Evolutionary conservation across 1,140 invertebrate species (phyloP).

Genomic region (Schlechtendalia chinensis): DNA sequence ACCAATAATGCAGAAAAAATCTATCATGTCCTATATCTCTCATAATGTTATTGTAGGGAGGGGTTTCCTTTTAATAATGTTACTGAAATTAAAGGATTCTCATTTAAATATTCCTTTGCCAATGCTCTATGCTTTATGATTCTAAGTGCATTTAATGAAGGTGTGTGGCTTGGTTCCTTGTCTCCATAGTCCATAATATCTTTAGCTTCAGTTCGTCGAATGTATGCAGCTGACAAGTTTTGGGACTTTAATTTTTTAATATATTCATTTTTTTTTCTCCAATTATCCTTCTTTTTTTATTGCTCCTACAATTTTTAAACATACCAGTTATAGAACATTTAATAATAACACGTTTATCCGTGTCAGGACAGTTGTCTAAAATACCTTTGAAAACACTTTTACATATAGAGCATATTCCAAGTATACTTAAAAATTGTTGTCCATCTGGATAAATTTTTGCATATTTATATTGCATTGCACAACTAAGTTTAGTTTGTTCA

Average conservation of each 20-base stretch:
- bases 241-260: background rate
- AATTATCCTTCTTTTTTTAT: background rate
- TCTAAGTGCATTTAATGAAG: background rate
- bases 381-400: background rate
- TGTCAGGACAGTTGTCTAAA: background rate
- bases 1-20: background rate
- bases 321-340: background rate
- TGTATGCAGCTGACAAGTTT: background rate
- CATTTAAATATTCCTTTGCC: background rate
- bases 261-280: background rate
- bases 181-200: background rate
- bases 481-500: background rate
- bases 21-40: background rate
- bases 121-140: background rate
- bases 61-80: background rate
- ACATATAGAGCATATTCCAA: background rate
- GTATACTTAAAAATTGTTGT: background rate
- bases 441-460: background rate
- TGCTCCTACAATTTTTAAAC: background rate
- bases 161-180: background rate
- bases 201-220: background rate
- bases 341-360: background rate
- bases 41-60: background rate
- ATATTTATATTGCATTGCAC: background rate
- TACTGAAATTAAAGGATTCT: background rate